Evolutionary conservation across 2,113 vertebrate species (phyloP).

Genomic region (Cisticola juncidis): DNA sequence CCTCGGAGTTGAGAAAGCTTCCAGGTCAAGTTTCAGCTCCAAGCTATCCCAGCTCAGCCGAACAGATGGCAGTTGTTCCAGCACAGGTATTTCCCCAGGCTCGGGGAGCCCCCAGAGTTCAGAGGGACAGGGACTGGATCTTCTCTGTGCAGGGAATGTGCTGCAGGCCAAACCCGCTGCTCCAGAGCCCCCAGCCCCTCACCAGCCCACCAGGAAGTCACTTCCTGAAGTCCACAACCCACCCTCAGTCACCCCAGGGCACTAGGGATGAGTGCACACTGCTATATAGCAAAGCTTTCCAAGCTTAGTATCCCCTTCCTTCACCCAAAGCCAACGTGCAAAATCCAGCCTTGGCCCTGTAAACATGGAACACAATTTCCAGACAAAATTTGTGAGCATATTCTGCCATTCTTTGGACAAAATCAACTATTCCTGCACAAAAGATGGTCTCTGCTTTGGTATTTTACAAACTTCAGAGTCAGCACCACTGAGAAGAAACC

Average conservation of each 20-base stretch:
- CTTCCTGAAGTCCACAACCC: not conserved
- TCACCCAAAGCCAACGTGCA: fast-evolving
- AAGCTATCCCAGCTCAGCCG: not conserved
- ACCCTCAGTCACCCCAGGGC: fast-evolving
- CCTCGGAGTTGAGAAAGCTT: not conserved
- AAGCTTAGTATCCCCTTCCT: not conserved
- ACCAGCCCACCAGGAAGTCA: not conserved
- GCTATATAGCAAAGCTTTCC: not conserved
- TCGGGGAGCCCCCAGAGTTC: fast-evolving
- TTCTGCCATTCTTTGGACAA: not conserved
- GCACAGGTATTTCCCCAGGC: not conserved
- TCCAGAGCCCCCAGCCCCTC: not conserved
- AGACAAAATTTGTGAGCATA: fast-evolving
- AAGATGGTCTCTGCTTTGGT: not conserved
- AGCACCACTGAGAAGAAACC: not conserved
- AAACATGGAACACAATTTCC: fast-evolving
- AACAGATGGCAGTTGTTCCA: not conserved
- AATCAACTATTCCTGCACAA: fast-evolving
- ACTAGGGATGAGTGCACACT: fast-evolving
- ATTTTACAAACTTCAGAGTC: not conserved
- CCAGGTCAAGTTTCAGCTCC: constrained; percentile 44
- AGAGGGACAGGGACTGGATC: not conserved
- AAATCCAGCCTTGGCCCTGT: not conserved
- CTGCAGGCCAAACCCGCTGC: fast-evolving
- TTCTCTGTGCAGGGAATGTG: fast-evolving